Evolutionary conservation across 2,797 vertebrate species (phyloP), one percentile per base, ranked within the genome.

Genomic region (Anniella stebbinsi): DNA sequence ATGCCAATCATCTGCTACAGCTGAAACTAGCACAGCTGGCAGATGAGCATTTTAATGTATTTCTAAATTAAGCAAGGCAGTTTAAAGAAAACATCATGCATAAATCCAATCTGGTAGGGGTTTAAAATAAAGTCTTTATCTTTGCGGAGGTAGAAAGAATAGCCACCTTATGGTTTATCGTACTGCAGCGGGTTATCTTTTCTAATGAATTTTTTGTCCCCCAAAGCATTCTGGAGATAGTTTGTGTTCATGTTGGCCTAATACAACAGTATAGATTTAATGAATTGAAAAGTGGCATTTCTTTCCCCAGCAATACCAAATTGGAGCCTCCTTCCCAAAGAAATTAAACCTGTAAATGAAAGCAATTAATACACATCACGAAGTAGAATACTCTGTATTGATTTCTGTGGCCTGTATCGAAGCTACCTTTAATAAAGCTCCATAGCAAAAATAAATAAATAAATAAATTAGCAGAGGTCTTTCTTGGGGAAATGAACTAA

Each of bases 51-150:
- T 97, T 97, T 94, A 96, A 97, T 97, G 94, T 93, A 96, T 96
- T 96, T 97, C 95, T 96, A 97, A 96, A 97, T 97, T 96, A 97
- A 96, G 95, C 86, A 96, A 97, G 89, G 94, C 94, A 92, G 89
- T 97, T 96, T 95, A 96, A 96, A 95, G 95, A 96, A 97, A 97
- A 96, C 94, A 95, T 93, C 91, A 94, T 95, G 95, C 94, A 97
- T 96, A 97, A 97, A 96, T 96, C 96, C 95, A 95, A 90, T 97
- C 95, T 96, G 91, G 93, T 94, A 57, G 92, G 93, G 94, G 89
- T 96, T 97, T 97, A 97, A 96, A 97, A 97, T 97, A 92, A 96
- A 97, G 92, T 95, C 86, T 87, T 97, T 95, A 90, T 97, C 95
- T 96, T 93, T 93, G 95, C 90, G 90, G 88, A 88, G 92, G 89